Evolutionary conservation across 2,113 vertebrate species (phyloP).

Genomic region (Chunga burmeisteri): DNA sequence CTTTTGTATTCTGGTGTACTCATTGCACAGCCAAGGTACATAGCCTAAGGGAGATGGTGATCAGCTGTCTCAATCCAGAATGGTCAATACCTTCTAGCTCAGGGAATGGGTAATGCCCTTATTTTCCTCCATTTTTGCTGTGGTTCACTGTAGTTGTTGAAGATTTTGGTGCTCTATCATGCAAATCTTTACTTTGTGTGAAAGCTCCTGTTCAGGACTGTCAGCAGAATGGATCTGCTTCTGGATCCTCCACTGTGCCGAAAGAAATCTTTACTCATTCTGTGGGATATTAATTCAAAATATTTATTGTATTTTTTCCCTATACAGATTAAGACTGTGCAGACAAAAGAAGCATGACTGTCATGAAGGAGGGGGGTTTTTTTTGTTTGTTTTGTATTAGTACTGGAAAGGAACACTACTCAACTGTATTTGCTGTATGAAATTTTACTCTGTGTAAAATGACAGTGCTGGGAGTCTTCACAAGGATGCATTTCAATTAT

Average conservation of each 20-base stretch:
- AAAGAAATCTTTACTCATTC: background rate
- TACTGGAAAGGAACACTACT: background rate
- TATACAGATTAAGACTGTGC: background rate
- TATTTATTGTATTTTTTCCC: background rate
- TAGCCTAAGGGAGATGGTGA: background rate
- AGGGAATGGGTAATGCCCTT: background rate
- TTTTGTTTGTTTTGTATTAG: background rate
- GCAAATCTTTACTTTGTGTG: background rate
- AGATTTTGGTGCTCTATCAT: background rate
- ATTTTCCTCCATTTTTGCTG: background rate
- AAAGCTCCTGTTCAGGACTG: background rate
- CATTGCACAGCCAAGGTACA: background rate
- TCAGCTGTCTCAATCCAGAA: background rate
- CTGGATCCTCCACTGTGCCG: background rate
- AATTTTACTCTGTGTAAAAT: background rate
- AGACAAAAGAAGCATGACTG: background rate
- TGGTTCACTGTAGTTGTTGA: background rate
- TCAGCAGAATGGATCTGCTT: background rate
- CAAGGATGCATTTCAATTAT: background rate
- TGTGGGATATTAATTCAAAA: background rate
- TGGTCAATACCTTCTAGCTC: background rate
- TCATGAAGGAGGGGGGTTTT: background rate
- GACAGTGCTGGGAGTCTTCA: background rate
- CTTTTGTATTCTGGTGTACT: background rate
- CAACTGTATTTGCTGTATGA: background rate